Conservation (phyloP, 2,888 invertebrate genomes). For the Microchrysa polita region DNA sequence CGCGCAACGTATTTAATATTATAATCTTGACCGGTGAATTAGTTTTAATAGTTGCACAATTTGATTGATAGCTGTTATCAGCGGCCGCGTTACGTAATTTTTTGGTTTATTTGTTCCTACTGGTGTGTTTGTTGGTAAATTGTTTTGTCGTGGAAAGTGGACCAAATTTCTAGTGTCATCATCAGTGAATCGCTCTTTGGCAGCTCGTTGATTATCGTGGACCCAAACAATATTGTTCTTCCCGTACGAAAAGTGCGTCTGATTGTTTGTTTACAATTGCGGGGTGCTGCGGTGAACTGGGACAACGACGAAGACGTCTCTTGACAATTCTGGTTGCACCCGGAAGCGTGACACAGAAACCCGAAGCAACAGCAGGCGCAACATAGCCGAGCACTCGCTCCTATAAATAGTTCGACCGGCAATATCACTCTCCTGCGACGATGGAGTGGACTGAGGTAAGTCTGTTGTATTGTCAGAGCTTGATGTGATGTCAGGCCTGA, state of each 20-base stretch:
- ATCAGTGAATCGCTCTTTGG: background rate
- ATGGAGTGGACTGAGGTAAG: constrained; percentile 46
- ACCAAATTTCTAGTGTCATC: background rate
- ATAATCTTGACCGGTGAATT: constrained; percentile 29
- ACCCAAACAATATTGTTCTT: too few species aligned
- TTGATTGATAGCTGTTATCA: constrained; percentile 28
- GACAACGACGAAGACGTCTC: too few species aligned
- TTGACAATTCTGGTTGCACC: background rate
- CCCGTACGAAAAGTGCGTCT: background rate
- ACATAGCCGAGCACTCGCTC: background rate
- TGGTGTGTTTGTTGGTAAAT: constrained; percentile 10
- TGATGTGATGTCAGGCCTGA: constrained; percentile 6
- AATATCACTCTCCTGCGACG: constrained; percentile 40
- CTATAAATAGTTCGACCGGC: constrained; percentile 41
- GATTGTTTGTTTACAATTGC: constrained; percentile 34
- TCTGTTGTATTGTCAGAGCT: background rate
- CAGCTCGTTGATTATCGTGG: background rate
- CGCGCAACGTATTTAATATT: background rate
- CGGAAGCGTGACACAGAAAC: constrained; percentile 20
- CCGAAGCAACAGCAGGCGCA: constrained; percentile 11
- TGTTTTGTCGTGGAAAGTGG: background rate
- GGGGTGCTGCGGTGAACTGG: background rate
- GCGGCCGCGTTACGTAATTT: constrained; percentile 37
- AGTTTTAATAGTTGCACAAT: background rate
- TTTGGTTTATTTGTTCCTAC: constrained; percentile 21